These are phyloP conservation scores for Gari tellinella DNA, from an alignment of 2,888 invertebrate species.

Conservation along the genomic window DNA sequence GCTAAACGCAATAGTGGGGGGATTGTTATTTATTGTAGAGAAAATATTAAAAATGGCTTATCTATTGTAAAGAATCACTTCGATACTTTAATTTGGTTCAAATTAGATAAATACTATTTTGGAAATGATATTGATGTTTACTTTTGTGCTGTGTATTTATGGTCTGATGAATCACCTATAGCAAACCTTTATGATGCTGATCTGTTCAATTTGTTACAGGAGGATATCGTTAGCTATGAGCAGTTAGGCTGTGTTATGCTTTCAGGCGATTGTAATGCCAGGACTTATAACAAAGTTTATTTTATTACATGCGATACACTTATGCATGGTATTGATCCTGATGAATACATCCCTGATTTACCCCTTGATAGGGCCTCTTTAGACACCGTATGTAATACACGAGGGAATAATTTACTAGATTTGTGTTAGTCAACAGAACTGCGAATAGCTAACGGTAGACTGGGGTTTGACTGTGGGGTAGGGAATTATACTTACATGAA, in stretches of 20 bases:
- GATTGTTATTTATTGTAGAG: too few relatives aligned
- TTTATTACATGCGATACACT: not conserved
- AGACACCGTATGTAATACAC: not conserved
- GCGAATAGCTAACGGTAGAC: conserved; percentile 6
- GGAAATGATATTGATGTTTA: too few relatives aligned
- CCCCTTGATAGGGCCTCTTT: not conserved
- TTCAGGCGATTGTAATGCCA: conserved; percentile 1
- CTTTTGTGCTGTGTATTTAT: conserved; percentile 1
- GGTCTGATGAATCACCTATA: not conserved
- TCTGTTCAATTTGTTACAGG: not conserved
- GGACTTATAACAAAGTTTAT: not conserved
- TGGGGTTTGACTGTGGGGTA: not conserved
- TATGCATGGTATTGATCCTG: not conserved
- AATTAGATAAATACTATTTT: too few relatives aligned
- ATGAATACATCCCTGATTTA: conserved; percentile 1
- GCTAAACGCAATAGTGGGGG: too few relatives aligned
- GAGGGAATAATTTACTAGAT: not conserved
- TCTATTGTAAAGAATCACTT: too few relatives aligned
- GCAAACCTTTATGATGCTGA: not conserved
- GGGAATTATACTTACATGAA: conserved; percentile 1
- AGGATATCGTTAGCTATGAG: not conserved
- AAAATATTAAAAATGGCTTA: too few relatives aligned
- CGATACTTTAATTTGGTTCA: too few relatives aligned
- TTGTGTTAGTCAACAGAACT: not conserved
- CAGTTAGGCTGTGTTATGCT: not conserved